phyloP scores from a whole-genome alignment of 2,888 invertebrate genomes.

The Selenia dentaria region DNA sequence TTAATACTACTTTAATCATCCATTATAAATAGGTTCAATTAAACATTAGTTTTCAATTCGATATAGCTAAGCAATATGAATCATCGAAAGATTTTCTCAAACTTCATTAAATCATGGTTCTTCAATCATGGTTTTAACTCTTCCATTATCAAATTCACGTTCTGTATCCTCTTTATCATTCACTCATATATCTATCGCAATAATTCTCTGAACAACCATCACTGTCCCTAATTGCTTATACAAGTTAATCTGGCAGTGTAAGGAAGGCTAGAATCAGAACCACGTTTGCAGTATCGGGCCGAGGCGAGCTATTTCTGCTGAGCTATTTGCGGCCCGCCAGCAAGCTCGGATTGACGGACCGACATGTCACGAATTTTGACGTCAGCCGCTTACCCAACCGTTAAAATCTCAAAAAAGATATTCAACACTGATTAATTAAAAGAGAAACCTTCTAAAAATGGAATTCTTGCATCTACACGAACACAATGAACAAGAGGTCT shows the following conservation, averaged over 20 bases:
- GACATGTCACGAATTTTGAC: constrained; percentile 73
- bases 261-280: constrained; percentile 75
- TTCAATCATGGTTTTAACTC: constrained; percentile 30
- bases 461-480: constrained; percentile 8
- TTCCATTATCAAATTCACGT: constrained; percentile 31
- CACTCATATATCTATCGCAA: constrained; percentile 9
- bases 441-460: constrained; percentile 3
- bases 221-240: constrained; percentile 17
- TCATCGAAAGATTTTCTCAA: constrained; percentile 41
- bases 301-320: constrained; percentile 77
- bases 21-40: constrained; percentile 50
- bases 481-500: constrained; percentile 35
- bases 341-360: constrained; percentile 83
- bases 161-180: constrained; percentile 19
- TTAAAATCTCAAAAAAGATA: constrained; percentile 52
- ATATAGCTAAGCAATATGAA: constrained; percentile 51
- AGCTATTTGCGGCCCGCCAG: constrained; percentile 77
- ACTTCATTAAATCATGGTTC: constrained; percentile 2
- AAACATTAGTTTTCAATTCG: constrained; percentile 61
- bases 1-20: constrained; percentile 48
- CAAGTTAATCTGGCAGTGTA: constrained; percentile 43
- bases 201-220: constrained; percentile 1
- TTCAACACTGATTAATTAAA: constrained; percentile 37
- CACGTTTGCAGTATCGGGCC: constrained; percentile 79
- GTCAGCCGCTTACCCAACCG: constrained; percentile 59